Percentiles rank a stretch among this genome's conserved stretches.
Conservation (phyloP, 2,797 vertebrate genomes). For the Syncerus caffer region DNA sequence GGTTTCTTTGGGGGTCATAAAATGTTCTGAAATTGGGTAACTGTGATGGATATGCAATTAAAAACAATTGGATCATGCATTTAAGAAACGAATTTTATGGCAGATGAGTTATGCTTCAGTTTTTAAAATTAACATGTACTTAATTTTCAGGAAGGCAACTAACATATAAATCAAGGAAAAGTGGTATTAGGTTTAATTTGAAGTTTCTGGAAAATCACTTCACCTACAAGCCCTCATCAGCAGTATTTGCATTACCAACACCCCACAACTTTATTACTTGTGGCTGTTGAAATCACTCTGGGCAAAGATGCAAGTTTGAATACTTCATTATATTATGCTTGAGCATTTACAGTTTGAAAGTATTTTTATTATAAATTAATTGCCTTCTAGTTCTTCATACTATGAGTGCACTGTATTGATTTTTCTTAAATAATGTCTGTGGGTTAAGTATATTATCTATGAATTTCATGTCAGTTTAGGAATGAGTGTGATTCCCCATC, state of each 20-base stretch:
- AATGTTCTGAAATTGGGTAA: neutral
- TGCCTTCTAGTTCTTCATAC: neutral
- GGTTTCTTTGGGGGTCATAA: neutral
- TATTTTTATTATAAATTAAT: constrained; percentile 20
- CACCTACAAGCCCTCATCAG: neutral
- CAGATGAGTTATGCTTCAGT: neutral
- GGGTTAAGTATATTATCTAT: neutral
- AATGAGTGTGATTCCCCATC: neutral
- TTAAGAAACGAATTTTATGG: neutral
- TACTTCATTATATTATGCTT: neutral
- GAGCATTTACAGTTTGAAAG: neutral
- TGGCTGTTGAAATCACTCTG: neutral
- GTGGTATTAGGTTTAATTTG: neutral
- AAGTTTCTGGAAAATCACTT: constrained; percentile 1
- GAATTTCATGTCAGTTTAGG: neutral
- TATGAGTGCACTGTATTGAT: neutral
- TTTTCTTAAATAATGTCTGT: neutral
- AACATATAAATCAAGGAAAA: neutral
- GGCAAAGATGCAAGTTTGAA: neutral
- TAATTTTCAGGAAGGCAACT: neutral
- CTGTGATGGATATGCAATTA: neutral
- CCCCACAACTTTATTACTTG: neutral
- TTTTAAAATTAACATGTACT: neutral
- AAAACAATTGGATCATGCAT: neutral
- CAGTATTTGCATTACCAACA: neutral